Evolutionary conservation across 2,113 vertebrate species (phyloP).

Genomic region (Xiphophorus maculatus): DNA sequence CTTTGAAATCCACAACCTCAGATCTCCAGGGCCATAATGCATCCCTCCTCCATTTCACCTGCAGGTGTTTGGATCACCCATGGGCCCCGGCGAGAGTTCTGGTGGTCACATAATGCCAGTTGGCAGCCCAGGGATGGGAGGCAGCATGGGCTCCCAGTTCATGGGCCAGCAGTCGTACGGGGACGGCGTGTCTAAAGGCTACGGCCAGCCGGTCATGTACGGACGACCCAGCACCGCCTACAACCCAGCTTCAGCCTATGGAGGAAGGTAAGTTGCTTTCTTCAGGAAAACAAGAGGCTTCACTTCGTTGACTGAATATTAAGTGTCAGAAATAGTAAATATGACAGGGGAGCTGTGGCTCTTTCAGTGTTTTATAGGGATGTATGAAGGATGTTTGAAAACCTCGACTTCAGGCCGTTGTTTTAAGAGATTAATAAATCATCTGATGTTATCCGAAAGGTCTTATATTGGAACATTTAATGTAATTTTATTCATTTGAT

Average conservation of each 20-base stretch:
- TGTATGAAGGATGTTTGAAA: no score
- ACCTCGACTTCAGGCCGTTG: no score
- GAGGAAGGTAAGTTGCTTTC: constrained; percentile 79
- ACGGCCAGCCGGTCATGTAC: constrained; percentile 87
- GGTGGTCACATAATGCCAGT: constrained; percentile 88
- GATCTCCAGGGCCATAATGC: background rate
- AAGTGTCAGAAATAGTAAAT: no score
- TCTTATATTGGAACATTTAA: no score
- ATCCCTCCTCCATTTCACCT: background rate
- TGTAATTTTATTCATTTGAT: no score
- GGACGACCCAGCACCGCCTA: constrained; percentile 82
- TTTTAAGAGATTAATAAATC: no score
- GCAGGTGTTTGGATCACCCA: constrained; percentile 89
- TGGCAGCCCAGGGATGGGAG: constrained; percentile 84
- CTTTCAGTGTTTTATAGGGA: no score
- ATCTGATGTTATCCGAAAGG: no score
- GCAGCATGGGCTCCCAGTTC: constrained; percentile 82
- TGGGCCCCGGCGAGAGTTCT: constrained; percentile 91
- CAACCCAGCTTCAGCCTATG: constrained; percentile 79
- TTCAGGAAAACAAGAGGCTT: background rate
- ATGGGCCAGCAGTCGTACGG: constrained; percentile 89
- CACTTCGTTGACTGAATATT: background rate
- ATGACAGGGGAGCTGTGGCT: no score
- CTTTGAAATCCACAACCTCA: background rate
- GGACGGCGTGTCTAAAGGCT: constrained; percentile 85